phyloP scores from a whole-genome alignment of 2,888 invertebrate genomes.

The Asteroscopus sphinx region DNA sequence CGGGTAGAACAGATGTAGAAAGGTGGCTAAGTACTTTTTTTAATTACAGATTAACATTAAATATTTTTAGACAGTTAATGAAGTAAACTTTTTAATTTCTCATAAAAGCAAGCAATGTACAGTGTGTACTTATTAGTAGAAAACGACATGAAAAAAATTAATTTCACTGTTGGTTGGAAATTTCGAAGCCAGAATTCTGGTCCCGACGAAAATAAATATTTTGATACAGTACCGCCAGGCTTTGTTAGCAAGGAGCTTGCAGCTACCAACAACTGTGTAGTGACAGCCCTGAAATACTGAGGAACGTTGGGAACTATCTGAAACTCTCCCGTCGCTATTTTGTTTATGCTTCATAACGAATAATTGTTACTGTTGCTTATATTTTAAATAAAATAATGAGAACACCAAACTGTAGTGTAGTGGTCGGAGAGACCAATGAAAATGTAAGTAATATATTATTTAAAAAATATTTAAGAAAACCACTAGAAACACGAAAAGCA shows the following conservation, averaged over 20 bases:
- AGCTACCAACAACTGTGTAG: conserved; percentile 24
- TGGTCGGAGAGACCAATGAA: no score
- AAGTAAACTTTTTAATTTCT: background rate
- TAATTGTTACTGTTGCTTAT: conserved; percentile 17
- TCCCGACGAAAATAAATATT: conserved; percentile 51
- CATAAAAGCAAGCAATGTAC: conserved; percentile 6
- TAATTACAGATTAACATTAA: background rate
- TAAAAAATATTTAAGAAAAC: no score
- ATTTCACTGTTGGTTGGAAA: conserved; percentile 36
- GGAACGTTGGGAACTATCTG: conserved; percentile 31
- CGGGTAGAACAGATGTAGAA: no score
- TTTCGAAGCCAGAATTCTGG: conserved; percentile 33
- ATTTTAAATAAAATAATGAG: no score
- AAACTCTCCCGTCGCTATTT: conserved; percentile 37
- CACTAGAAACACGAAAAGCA: no score
- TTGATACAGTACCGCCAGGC: conserved; percentile 39
- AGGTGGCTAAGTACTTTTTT: no score
- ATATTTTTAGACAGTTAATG: background rate
- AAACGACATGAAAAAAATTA: conserved; percentile 47
- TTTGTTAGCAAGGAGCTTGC: conserved; percentile 42
- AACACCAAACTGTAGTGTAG: no score
- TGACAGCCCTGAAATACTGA: conserved; percentile 8
- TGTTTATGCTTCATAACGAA: conserved; percentile 41
- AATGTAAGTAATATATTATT: no score
- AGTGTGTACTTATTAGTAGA: conserved; percentile 1